phyloP scores from a whole-genome alignment of 2,888 invertebrate genomes.

The Coremacera marginata region DNA sequence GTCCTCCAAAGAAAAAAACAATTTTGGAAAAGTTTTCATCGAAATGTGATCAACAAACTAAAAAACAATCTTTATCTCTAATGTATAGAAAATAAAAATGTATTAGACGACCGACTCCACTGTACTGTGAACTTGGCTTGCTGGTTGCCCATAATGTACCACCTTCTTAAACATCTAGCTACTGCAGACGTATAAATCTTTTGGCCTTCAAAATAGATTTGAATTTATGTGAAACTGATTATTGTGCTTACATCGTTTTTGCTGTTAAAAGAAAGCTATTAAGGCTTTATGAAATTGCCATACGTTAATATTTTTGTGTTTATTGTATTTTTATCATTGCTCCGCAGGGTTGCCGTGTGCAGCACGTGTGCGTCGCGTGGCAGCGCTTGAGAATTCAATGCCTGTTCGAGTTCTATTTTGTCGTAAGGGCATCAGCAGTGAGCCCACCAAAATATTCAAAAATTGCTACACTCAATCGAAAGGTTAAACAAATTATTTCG shows the following conservation, averaged over 20 bases:
- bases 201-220: constrained; percentile 54
- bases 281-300: constrained; percentile 16
- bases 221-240: constrained; percentile 66
- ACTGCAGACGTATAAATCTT: constrained; percentile 63
- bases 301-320: constrained; percentile 17
- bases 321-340: constrained; percentile 17
- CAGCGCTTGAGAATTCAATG: constrained; percentile 46
- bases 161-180: constrained; percentile 11
- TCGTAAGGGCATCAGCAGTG: neutral
- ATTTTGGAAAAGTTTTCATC: too few species aligned
- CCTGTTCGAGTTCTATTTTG: neutral
- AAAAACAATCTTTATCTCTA: too few species aligned
- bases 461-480: constrained; percentile 49
- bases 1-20: too few species aligned
- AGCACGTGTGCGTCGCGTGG: constrained; percentile 53
- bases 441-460: neutral
- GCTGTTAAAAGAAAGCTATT: constrained; percentile 41
- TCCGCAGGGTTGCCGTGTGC: constrained; percentile 16
- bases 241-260: constrained; percentile 46
- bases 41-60: too few species aligned
- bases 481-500: constrained; percentile 63
- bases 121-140: neutral
- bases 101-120: too few species aligned
- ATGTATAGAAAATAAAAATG: too few species aligned
- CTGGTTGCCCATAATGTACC: neutral